These are phyloP conservation scores for Hippocampus mohnikei DNA, from an alignment of 2,113 vertebrate species.

Conservation along the genomic window DNA sequence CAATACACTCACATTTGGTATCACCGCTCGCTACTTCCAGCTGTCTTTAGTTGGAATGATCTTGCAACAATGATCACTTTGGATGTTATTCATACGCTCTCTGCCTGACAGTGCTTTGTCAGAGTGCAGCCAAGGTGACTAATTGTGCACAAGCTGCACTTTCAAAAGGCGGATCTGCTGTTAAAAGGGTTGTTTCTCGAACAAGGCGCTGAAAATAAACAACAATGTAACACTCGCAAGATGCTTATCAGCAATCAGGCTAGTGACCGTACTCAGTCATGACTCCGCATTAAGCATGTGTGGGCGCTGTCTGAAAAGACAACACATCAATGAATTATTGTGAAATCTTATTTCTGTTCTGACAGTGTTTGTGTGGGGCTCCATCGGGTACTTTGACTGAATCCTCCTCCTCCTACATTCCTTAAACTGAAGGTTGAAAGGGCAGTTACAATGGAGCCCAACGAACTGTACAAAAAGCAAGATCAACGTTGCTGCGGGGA, in stretches of 20 bases:
- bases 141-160: constrained; percentile 20
- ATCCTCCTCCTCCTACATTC: background rate
- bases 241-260: background rate
- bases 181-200: constrained; percentile 4
- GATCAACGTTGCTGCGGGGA: background rate
- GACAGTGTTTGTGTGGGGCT: background rate
- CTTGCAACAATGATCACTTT: constrained; percentile 19
- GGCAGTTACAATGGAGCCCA: too few relatives aligned
- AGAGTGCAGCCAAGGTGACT: constrained; percentile 10
- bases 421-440: too few relatives aligned
- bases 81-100: constrained; percentile 36
- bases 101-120: constrained; percentile 25
- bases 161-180: constrained; percentile 15
- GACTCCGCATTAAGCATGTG: background rate
- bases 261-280: background rate
- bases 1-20: background rate
- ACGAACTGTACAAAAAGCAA: too few relatives aligned
- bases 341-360: background rate
- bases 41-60: constrained; percentile 22
- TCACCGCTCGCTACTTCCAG: background rate
- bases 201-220: constrained; percentile 21
- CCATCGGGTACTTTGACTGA: background rate
- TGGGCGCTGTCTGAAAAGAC: background rate
- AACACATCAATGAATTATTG: background rate
- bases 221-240: background rate